Base-by-base conservation (phyloP, 2,888 invertebrate genomes). In the Drosophila paranaensis region DNA sequence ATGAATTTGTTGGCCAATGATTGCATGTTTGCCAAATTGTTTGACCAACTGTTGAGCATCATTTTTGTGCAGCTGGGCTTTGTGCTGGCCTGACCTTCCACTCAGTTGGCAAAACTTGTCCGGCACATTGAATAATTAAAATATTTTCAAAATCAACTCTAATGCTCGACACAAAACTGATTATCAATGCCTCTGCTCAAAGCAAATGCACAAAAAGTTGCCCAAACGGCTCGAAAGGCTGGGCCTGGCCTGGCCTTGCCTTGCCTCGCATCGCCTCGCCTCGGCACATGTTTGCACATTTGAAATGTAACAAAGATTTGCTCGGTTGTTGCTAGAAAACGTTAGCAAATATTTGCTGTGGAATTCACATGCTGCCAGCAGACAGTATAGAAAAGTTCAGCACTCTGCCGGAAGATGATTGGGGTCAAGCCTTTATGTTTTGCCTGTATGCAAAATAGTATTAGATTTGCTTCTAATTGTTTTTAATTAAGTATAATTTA, bases 401-500 rank as follows among this genome's bases (percentile, higher is more conserved):
- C 20, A 16, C 37, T 46, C 25, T 8, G 60, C 40, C 37, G 55
- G 46, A 50, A 56, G 30, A 51, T 60, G 66, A 51, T 60, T 56
- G 58, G 33, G 61, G 60, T 50, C 48, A 65, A 40, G 60, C 54
- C 46, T 61, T 50, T 60, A 53, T 62, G 56, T 63, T 60, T 63
- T 53, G 64, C 64, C 50, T 13, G 16, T 66, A 76, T 71, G 82
- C 65, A 77, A 74, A 81, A 63, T 58, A 62, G 66, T 77, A 79
- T 77, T 71, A 82, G 76, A 90, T 91, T 91, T 85, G 83, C 87
- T 90, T 90, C 86, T 88, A 90, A 90, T 90, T 91, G 90, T 91
- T 90, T 90, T 91, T 91, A 90, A 90, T 90, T 90, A 90, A 83
- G 83, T 78, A 77, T 76, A 87, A 90, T 90, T 90, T 90, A 88